Evolutionary conservation across 2,888 invertebrate genomes (phyloP).

Genomic region (Parnassius mnemosyne): DNA sequence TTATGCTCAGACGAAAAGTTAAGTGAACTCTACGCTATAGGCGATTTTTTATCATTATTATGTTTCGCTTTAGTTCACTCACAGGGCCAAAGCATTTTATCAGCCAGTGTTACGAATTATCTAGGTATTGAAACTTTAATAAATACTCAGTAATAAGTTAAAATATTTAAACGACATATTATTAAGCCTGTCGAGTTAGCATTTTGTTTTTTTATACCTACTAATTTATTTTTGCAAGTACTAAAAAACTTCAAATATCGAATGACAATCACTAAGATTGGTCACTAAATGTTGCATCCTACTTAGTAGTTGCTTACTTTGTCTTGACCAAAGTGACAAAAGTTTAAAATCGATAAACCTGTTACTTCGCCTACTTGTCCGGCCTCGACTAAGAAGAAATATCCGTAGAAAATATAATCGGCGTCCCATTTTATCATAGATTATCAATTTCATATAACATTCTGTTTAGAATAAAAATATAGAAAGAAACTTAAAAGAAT

Average conservation of each 20-base stretch:
- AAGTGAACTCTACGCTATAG: constrained; percentile 4
- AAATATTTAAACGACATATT: no score
- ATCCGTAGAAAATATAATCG: constrained; percentile 20
- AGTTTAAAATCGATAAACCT: constrained; percentile 24
- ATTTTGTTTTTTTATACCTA: no score
- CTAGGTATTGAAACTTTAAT: no score
- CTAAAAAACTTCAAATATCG: no score
- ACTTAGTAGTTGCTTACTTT: no score
- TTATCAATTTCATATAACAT: not conserved
- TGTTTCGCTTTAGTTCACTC: constrained; percentile 10
- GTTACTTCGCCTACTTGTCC: constrained; percentile 20
- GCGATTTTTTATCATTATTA: constrained; percentile 15
- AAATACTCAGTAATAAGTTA: no score
- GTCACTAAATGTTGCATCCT: no score
- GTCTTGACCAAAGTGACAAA: constrained; percentile 17
- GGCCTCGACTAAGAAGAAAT: constrained; percentile 21
- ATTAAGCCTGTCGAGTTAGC: no score
- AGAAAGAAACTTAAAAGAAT: no score
- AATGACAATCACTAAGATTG: no score
- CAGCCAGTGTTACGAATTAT: not conserved
- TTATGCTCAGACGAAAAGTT: constrained; percentile 16
- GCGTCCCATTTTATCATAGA: not conserved
- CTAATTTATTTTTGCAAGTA: no score
- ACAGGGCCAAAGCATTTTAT: constrained; percentile 1
- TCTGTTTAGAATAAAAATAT: not conserved